These are phyloP conservation scores for Cladopsammia gracilis DNA, from an alignment of 64 coral and sea anemone species.

Conservation along the genomic window DNA sequence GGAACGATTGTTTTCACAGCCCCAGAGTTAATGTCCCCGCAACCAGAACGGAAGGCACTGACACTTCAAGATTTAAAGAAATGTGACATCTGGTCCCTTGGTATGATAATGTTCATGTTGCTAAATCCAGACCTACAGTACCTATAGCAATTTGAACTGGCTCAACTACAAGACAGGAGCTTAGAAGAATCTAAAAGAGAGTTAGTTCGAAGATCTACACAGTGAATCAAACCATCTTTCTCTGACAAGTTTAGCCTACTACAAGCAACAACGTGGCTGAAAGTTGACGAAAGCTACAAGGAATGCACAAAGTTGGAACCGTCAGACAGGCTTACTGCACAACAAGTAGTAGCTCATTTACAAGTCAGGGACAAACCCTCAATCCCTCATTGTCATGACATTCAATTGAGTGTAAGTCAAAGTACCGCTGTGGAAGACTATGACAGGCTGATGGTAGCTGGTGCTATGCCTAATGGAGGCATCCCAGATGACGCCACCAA, in stretches of 20 bases:
- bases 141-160: background rate
- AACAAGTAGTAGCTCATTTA: background rate
- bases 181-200: background rate
- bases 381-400: background rate
- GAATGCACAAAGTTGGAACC: background rate
- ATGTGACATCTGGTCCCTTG: background rate
- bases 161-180: background rate
- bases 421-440: background rate
- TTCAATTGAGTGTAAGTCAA: background rate
- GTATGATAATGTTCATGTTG: background rate
- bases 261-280: background rate
- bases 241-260: background rate
- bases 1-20: background rate
- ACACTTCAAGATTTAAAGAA: background rate
- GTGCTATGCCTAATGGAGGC: background rate
- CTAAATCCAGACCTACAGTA: background rate
- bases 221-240: background rate
- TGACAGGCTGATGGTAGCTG: no score
- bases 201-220: background rate
- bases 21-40: background rate
- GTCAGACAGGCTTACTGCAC: background rate
- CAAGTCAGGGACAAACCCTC: background rate
- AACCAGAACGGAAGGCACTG: background rate
- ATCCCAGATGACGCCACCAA: background rate
- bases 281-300: background rate